These are phyloP conservation scores for Tethya wilhelma DNA, from an alignment of 37 sponge, comb jelly and placozoan genomes.

Conservation along the genomic window DNA sequence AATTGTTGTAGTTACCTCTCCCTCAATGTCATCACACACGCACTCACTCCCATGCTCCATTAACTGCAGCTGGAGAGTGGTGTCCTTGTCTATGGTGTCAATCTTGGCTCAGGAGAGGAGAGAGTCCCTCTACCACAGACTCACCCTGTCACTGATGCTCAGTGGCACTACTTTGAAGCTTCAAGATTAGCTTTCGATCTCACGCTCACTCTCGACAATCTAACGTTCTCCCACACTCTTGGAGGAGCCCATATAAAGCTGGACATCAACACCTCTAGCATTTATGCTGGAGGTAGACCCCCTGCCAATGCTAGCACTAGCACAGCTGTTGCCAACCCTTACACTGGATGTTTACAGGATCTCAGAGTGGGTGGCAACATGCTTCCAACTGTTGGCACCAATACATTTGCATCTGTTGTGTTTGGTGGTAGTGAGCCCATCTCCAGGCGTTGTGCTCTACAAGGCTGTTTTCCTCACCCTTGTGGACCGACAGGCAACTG, in stretches of 20 bases:
- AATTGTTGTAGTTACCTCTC: background rate
- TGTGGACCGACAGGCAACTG: slow-evolving; percentile 45
- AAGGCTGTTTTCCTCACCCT: slow-evolving; percentile 56
- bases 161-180: slow-evolving; percentile 44
- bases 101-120: slow-evolving; percentile 48
- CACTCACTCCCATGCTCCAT: background rate
- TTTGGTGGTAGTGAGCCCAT: slow-evolving; percentile 7
- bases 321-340: background rate
- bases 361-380: slow-evolving; percentile 37
- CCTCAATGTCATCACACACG: too few relatives aligned
- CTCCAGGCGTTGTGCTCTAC: slow-evolving; percentile 21
- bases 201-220: slow-evolving; percentile 27
- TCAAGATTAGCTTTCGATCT: slow-evolving; percentile 23
- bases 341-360: slow-evolving; percentile 58
- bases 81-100: slow-evolving; percentile 11
- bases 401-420: slow-evolving; percentile 43
- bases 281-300: slow-evolving; percentile 57
- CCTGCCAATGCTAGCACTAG: background rate
- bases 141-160: slow-evolving; percentile 10
- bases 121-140: background rate
- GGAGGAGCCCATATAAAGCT: slow-evolving; percentile 33
- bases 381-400: slow-evolving; percentile 43
- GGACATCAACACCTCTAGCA: slow-evolving; percentile 16
- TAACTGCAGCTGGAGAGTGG: slow-evolving; percentile 32
- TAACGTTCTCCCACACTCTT: slow-evolving; percentile 4